Base-by-base conservation (phyloP, 1,140 invertebrate species). In the Patella vulgata region DNA sequence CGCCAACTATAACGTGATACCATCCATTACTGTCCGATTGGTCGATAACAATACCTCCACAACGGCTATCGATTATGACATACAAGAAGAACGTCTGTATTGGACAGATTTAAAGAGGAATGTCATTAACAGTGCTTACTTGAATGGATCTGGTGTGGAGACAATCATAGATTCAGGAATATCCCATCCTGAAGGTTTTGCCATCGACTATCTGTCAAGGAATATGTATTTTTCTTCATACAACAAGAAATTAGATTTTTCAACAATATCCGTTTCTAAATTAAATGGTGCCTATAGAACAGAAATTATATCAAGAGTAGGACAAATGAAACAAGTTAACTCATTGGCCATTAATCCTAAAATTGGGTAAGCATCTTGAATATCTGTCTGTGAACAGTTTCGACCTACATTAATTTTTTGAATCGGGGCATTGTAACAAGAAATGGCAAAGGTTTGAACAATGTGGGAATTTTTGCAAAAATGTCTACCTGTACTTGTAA, bases 31-130 rank as follows among this genome's bases (percentile, higher is more conserved):
- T 42, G 82, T 90, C 1, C 85, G 83, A 11, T 78, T 81, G 74
- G 89, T 90, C 21, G 86, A 89, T 60, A 71, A 66, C 27, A 8
- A 5, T 36, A 36, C 33, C 33, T 36, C 33, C 33, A 36, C 33
- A 8, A 82, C 87, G 47, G 90, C 91, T 6, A 84, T 95, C 47
- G 91, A 93, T 76, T 93, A 89, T 77, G 85, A 89, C 23, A 87
- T 90, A 6, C 3, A 85, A 83, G 54, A 87, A 86, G 88, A 88
- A 36, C 87, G 88, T 39, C 87, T 95, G 30, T 94, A 90, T 85
- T 95, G 93, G 92, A 88, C 89, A 6, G 93, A 94, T 80, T 85
- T 87, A 25, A 89, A 91, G 66, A 84, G 87, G 44, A 91, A 91
- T 78, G 91, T 93, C 80, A 89, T 94, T 17, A 91, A 90, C 74